These are phyloP conservation scores for Andrena fulva DNA, from an alignment of 2,888 invertebrate species.

Conservation along the genomic window DNA sequence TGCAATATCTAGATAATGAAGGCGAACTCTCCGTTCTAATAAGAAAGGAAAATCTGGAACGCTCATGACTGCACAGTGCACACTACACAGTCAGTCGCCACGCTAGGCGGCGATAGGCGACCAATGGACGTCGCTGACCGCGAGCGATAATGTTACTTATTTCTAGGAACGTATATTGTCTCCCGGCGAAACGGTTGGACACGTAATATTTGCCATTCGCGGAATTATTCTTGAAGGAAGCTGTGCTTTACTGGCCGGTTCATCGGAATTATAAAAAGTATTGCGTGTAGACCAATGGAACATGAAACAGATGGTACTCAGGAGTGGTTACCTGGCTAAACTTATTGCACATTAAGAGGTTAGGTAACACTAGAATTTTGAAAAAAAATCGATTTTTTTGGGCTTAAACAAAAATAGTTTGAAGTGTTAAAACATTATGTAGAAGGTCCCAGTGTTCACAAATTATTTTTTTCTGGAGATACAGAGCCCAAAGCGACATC, in stretches of 20 bases:
- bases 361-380: too few relatives aligned
- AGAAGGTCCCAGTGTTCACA: too few relatives aligned
- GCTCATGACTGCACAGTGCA: conserved; percentile 71
- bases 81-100: conserved; percentile 66
- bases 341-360: neutral
- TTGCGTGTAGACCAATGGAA: neutral
- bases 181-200: conserved; percentile 11
- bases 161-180: conserved; percentile 44
- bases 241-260: neutral
- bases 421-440: too few relatives aligned
- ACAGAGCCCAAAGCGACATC: too few relatives aligned
- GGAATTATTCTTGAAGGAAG: conserved; percentile 22
- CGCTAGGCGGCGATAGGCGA: conserved; percentile 76
- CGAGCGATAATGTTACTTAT: conserved; percentile 63
- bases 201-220: conserved; percentile 3
- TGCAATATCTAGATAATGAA: conserved; percentile 73
- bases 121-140: conserved; percentile 81
- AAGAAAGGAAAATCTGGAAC: conserved; percentile 57
- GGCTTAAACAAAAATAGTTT: too few relatives aligned
- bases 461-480: too few relatives aligned
- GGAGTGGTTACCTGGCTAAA: neutral
- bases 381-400: too few relatives aligned
- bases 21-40: conserved; percentile 59
- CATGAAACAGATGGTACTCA: conserved; percentile 1
- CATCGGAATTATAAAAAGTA: neutral